Base-by-base conservation (phyloP, 2,797 vertebrate species). In the Aplochiton taeniatus region DNA sequence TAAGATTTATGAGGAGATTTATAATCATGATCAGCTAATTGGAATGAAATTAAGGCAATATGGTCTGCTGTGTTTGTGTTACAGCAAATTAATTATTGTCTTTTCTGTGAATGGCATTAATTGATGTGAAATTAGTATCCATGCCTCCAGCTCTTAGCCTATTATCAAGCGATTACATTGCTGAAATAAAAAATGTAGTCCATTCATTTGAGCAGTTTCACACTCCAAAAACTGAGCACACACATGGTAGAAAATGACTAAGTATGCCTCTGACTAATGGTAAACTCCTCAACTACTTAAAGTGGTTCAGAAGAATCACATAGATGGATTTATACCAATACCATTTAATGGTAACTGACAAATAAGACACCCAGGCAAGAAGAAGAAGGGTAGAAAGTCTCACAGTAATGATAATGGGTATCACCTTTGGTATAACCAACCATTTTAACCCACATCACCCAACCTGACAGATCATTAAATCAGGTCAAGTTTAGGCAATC, bases 101-200 rank as follows among this genome's bases (percentile, higher is more conserved):
- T 80, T 88, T 69, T 84, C 81, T 80, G 79, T 79, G 78, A 89
- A 85, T 82, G 73, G 69, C 76, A 85, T 83, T 90, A 88, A 92
- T 85, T 90, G 83, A 90, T 86, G 81, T 83, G 80, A 86, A 84
- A 88, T 90, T 83, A 88, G 82, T 80, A 85, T 85, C 79, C 66
- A 72, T 45, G 83, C 84, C 83, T 86, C 73, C 70, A 75, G 81
- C 83, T 85, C 79, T 73, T 73, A 85, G 82, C 73, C 76, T 87
- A 87, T 88, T 88, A 88, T 88, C 76, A 71, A 4, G 63, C 55
- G 69, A 86, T 87, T 87, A 86, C 73, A 49, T 77, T 77, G 81
- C 79, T 79, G 74, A 83, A 88, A 84, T 67, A 83, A 83, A 84
- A 85, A 71, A 80, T 31, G 77, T 67, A 78, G 70, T 76, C 77